Base-by-base conservation (phyloP, 2,888 invertebrate genomes). In the Ectemnius lituratus region DNA sequence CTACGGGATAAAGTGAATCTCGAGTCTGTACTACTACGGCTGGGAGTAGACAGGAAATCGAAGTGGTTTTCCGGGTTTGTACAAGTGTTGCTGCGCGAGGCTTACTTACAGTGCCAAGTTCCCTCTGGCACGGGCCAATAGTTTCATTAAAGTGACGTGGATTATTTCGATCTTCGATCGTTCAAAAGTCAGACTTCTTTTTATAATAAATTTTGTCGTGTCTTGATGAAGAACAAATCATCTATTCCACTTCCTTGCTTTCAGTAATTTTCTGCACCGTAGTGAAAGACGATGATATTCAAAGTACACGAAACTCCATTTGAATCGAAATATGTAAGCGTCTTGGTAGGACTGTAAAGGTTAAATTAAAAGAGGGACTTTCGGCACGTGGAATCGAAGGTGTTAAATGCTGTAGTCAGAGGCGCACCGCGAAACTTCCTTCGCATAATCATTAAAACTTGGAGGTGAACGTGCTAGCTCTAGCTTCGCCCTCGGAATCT, bases 391-490 rank as follows among this genome's bases (percentile, higher is more conserved):
- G 47, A 52, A 62, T 68, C 49, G 58, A 52, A 45, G 49, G 63
- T 67, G 64, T 62, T 69, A 67, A 66, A 63, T 65, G 37, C 63
- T 64, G 59, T n/a, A 57, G 68, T 68, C 62, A 49, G 62, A 57
- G 72, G 37, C 37, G 11, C 20, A 59, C 37, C 61, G 46, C 47
- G 62, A n/a, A 62, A 62, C 66, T 71, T 72, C 69, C 67, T 74
- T 62, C 80, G 81, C 82, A 83, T 82, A 79, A 80, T 80, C 79
- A 82, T 84, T 83, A 81, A 81, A 84, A 84, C 76, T 84, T 81
- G 46, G 73, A 49, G 46, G 70, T 45, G 67, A 58, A 59, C 63
- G 49, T 60, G 60, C 56, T 67, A 60, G 37, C 73, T 61, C 46
- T 46, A 59, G 28, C 59, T 71, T 37, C n/a, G 6, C 49, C 6